These are phyloP conservation scores for Tolypeutes matacus DNA, from an alignment of 2,797 vertebrate species.

Conservation along the genomic window DNA sequence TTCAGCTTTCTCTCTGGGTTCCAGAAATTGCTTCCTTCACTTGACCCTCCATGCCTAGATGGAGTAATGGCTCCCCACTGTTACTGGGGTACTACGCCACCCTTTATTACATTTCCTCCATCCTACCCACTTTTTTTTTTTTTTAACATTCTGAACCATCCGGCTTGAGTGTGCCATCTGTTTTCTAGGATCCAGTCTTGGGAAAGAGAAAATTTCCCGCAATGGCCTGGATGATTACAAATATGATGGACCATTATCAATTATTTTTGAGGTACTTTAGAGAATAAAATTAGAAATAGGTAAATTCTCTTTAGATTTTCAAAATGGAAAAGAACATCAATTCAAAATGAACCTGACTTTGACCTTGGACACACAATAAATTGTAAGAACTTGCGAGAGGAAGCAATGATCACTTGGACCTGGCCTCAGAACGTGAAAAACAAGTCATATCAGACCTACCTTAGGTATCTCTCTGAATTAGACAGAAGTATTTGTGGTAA, in stretches of 20 bases:
- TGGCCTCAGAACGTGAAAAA: background rate
- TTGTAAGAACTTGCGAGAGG: background rate
- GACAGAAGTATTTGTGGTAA: background rate
- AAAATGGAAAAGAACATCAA: background rate
- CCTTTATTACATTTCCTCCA: background rate
- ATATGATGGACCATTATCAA: background rate
- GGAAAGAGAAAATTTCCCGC: background rate
- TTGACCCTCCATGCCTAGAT: background rate
- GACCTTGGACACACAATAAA: background rate
- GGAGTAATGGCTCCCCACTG: background rate
- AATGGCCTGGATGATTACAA: background rate
- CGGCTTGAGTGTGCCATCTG: background rate
- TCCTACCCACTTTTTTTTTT: background rate
- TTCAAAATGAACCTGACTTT: background rate
- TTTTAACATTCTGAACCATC: background rate
- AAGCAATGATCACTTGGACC: background rate
- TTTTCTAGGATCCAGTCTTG: background rate
- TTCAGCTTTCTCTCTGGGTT: background rate
- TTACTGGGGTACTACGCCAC: background rate
- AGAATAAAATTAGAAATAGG: background rate
- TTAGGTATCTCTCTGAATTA: background rate
- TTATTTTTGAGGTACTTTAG: background rate
- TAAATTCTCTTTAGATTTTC: background rate
- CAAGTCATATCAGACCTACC: background rate
- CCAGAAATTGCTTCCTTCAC: background rate